Evolutionary conservation across 2,888 invertebrate species (phyloP).

Genomic region (Agrochola macilenta): DNA sequence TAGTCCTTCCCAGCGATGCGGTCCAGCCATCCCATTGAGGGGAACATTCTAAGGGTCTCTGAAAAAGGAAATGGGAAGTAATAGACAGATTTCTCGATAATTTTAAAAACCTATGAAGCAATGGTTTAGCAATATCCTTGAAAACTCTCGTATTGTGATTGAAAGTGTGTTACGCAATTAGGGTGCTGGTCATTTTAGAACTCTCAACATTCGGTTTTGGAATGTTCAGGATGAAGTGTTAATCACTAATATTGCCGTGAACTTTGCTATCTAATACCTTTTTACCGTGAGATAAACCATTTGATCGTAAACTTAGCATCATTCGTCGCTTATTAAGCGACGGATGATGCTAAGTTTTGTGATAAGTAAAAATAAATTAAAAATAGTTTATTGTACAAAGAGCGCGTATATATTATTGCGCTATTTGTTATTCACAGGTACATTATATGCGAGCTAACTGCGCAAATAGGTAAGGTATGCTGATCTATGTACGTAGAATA

Average conservation of each 20-base stretch:
- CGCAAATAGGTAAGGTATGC: background rate
- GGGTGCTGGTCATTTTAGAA: background rate
- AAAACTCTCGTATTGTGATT: too few relatives aligned
- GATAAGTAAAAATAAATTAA: background rate
- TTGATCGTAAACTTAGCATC: background rate
- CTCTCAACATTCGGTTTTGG: background rate
- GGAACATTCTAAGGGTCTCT: conserved; percentile 77
- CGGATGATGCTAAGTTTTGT: background rate
- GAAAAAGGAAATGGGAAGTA: background rate
- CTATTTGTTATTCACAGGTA: conserved; percentile 7
- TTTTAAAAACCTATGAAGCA: background rate
- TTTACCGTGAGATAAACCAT: background rate
- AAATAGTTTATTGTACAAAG: too few relatives aligned
- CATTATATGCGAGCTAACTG: conserved; percentile 4
- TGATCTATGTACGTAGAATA: background rate
- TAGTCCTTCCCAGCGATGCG: conserved; percentile 72
- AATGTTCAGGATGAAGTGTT: background rate
- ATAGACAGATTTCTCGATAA: background rate
- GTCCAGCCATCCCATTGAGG: conserved; percentile 79
- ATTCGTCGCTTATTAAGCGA: too few relatives aligned
- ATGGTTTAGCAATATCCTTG: too few relatives aligned
- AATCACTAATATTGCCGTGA: background rate
- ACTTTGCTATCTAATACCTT: background rate
- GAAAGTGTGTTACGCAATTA: too few relatives aligned
- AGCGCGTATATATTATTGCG: background rate